These are phyloP conservation scores for Meloidogyne floridensis DNA, from an alignment of 1,140 invertebrate species.

Conservation along the genomic window DNA sequence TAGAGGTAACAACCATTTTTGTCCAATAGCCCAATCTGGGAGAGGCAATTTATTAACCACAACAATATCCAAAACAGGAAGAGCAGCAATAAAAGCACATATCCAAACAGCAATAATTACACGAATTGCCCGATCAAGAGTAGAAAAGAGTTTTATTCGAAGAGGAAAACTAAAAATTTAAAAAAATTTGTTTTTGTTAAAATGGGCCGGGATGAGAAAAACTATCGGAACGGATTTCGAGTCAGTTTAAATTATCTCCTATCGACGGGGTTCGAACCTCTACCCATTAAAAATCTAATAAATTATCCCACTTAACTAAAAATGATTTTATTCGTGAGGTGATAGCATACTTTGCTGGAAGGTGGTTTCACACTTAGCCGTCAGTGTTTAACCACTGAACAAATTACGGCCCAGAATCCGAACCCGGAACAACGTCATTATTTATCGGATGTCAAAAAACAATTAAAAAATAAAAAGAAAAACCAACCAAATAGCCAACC, in stretches of 20 bases:
- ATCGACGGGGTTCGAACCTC: too few relatives aligned
- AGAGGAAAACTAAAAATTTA: slow-evolving; percentile 64
- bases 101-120: slow-evolving; percentile 60
- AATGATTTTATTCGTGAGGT: too few relatives aligned
- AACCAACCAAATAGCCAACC: slow-evolving; percentile 63
- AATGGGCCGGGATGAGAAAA: too few relatives aligned
- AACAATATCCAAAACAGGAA: slow-evolving; percentile 59
- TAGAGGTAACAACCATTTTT: slow-evolving; percentile 40
- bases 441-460: not conserved
- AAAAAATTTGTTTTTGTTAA: not conserved
- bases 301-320: too few relatives aligned
- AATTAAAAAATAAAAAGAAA: slow-evolving; percentile 21
- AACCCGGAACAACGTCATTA: too few relatives aligned
- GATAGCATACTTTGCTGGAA: too few relatives aligned
- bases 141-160: slow-evolving; percentile 61
- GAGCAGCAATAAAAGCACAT: slow-evolving; percentile 56
- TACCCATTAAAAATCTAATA: too few relatives aligned
- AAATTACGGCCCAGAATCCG: too few relatives aligned
- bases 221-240: too few relatives aligned
- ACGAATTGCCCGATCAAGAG: slow-evolving; percentile 50
- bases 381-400: too few relatives aligned
- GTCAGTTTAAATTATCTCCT: too few relatives aligned
- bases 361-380: too few relatives aligned
- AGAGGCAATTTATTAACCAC: slow-evolving; percentile 56
- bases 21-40: slow-evolving; percentile 46